These are phyloP conservation scores for Triplophysa siluroides DNA, from an alignment of 2,113 vertebrate species.

Conservation along the genomic window DNA sequence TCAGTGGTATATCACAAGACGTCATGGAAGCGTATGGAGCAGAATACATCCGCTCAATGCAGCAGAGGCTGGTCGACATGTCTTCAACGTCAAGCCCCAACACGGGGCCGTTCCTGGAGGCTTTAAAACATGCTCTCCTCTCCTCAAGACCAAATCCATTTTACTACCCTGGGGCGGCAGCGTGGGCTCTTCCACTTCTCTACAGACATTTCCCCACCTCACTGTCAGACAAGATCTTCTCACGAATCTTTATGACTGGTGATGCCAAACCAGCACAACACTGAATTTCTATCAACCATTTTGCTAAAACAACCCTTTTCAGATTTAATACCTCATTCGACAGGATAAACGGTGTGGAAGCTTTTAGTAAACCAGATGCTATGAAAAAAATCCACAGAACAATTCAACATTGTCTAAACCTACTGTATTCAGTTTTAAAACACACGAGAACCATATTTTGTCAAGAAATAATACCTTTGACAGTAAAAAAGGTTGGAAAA, in stretches of 20 bases:
- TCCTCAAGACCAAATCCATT: slow-evolving; percentile 27
- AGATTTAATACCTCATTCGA: too few relatives aligned
- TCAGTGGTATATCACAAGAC: slow-evolving; percentile 3
- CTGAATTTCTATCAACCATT: neutral
- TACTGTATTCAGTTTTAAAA: too few relatives aligned
- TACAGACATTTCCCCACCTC: slow-evolving; percentile 51
- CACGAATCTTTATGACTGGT: accelerated
- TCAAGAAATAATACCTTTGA: too few relatives aligned
- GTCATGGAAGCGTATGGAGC: slow-evolving; percentile 58
- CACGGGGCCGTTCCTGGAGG: slow-evolving; percentile 53
- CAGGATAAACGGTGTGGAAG: too few relatives aligned
- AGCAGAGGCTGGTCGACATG: slow-evolving; percentile 30
- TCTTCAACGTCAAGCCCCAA: neutral
- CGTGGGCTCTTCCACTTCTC: slow-evolving; percentile 53
- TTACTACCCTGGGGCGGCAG: slow-evolving; percentile 57
- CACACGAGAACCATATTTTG: too few relatives aligned
- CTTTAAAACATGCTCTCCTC: slow-evolving; percentile 61
- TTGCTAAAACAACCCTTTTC: too few relatives aligned
- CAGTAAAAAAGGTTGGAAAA: too few relatives aligned
- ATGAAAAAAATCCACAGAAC: too few relatives aligned
- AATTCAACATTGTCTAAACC: too few relatives aligned
- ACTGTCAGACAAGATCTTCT: slow-evolving; percentile 50
- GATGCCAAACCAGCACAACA: neutral
- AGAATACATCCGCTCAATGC: slow-evolving; percentile 56
- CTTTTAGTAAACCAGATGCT: too few relatives aligned